Percentiles rank a stretch among this genome's conserved stretches.
Evolutionary conservation across 1,140 invertebrate genomes (phyloP).

Genomic region (Drosophila guanche): DNA sequence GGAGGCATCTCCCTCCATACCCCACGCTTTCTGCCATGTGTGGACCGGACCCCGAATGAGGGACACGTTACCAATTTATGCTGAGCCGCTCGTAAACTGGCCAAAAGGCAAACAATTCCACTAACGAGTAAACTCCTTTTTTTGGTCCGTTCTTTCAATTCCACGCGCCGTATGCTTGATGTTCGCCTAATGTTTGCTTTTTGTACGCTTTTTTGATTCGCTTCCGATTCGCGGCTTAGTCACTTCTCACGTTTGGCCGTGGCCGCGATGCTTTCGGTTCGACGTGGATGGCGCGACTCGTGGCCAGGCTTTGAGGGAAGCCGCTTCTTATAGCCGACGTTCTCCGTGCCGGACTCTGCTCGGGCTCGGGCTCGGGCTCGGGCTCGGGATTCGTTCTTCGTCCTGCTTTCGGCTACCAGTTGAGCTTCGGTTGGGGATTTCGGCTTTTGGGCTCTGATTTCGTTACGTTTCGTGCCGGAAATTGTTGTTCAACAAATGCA

Average conservation of each 20-base stretch:
- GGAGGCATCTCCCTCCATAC: constrained; percentile 25
- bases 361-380: too few relatives aligned
- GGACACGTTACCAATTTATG: constrained; percentile 51
- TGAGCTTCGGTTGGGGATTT: constrained; percentile 26
- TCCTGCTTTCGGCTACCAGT: constrained; percentile 27
- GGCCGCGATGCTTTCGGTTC: constrained; percentile 51
- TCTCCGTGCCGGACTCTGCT: constrained; percentile 15
- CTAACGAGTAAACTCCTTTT: constrained; percentile 64
- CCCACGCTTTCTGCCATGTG: neutral
- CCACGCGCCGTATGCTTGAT: constrained; percentile 64
- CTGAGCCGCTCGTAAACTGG: constrained; percentile 56
- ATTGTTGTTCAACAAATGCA: constrained; percentile 51
- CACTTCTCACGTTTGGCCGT: neutral
- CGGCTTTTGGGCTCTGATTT: constrained; percentile 23
- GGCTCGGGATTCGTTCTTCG: constrained; percentile 27
- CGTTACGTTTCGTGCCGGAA: constrained; percentile 30
- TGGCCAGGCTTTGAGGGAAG: constrained; percentile 26
- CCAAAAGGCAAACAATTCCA: constrained; percentile 55
- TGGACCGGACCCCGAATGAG: constrained; percentile 11
- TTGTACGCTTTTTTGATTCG: constrained; percentile 47
- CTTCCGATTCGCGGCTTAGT: neutral
- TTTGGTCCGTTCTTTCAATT: constrained; percentile 34
- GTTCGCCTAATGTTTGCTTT: constrained; percentile 4
- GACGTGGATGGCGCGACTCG: constrained; percentile 72
- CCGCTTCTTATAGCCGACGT: constrained; percentile 63